Base-by-base conservation (phyloP, 1,140 invertebrate genomes). In the Danaus melanippus region DNA sequence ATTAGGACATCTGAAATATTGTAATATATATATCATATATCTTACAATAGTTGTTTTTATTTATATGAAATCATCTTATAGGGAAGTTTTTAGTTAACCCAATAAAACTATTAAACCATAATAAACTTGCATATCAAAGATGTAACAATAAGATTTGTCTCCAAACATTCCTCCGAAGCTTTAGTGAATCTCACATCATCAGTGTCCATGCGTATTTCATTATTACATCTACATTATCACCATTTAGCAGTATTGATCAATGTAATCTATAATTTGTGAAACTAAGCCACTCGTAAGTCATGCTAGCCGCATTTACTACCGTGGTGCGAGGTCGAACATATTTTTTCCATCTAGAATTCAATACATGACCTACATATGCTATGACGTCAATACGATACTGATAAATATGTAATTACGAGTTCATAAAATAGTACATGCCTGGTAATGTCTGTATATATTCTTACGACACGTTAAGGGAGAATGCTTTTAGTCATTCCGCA, bases 1-100 rank as follows among this genome's bases (percentile, higher is more conserved):
- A 90, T 90, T 90, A 90, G 88, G 89, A 89, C 89, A 90, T 90
- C 89, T 90, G 86, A 15, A 60, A 32, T 32, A 32, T 32, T 32
- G 21, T 32, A 58, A 41, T 41, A 41, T 44, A 57, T 42, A 10
- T 6, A 56, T 17, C 41, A 11, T 49, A 12, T 15, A 11, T 44
- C 39, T 17, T 49, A 32, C 3, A 12, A 10, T 42, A 10, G 10
- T 53, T 45, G 21, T 45, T n/a, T 45, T 12, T 39, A 10, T 12
- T 40, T 1, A 39, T 39, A 9, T 17, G 39, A 50, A 39, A 50
- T 42, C 6, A 39, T 50, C 0, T 44, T 44, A 12, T 44, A 32
- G 4, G 21, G 21, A 32, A 7, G 6, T 32, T 32, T 32, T 3
- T 32, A 32, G 21, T 5, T 32, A 32, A 32, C 21, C 21, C 21